A percentile compares a stretch with the other conserved stretches of the same genome.
Conservation (phyloP, 2,113 vertebrate species). For the Forbesichthys agassizii region DNA sequence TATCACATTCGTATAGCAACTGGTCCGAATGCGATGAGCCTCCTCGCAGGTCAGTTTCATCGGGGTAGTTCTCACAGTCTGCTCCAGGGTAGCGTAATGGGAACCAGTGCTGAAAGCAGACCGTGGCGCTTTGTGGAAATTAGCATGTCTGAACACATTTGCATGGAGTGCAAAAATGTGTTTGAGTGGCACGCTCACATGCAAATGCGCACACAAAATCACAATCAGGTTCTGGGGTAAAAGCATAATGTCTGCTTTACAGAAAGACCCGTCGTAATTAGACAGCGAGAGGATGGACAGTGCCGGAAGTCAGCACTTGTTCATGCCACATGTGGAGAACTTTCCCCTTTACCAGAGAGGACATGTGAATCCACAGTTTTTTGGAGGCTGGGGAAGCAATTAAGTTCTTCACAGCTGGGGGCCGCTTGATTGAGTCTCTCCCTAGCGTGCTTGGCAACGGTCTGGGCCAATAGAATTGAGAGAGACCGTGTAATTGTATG, state of each 20-base stretch:
- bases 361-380: conserved; percentile 40
- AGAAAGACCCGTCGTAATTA: not conserved
- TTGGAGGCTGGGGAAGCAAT: conserved; percentile 58
- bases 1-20: conserved; percentile 73
- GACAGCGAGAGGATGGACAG: conserved; percentile 29
- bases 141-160: conserved; percentile 3
- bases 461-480: conserved; percentile 33
- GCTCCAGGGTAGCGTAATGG: not conserved
- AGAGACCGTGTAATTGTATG: conserved; percentile 38
- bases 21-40: conserved; percentile 48
- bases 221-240: not conserved
- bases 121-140: not conserved
- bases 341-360: conserved; percentile 58
- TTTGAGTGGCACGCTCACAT: not conserved
- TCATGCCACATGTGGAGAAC: conserved; percentile 29
- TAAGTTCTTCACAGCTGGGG: conserved; percentile 53
- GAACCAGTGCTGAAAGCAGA: conserved; percentile 12
- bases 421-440: conserved; percentile 40
- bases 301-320: conserved; percentile 27
- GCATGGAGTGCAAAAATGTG: not conserved
- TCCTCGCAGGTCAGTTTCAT: conserved; percentile 67
- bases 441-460: conserved; percentile 41
- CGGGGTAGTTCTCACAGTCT: conserved; percentile 15
- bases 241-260: too few relatives aligned
- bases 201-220: not conserved